Conservation (phyloP, 2,113 vertebrate species). For the Dicentrarchus labrax region DNA sequence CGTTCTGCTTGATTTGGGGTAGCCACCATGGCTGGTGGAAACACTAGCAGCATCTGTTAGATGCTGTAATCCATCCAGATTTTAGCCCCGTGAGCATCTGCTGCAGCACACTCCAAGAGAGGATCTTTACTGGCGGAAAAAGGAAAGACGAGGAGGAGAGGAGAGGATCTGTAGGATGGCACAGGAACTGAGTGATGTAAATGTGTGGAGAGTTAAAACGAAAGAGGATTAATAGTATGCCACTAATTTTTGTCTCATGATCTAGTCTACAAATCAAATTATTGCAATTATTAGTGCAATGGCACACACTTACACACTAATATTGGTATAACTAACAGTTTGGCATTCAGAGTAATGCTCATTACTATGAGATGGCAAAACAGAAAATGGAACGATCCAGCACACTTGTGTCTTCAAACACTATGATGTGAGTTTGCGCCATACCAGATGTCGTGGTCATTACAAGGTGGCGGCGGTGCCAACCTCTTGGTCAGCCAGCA, state of each 20-base stretch:
- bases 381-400: slow-evolving; percentile 9
- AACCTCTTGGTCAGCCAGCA: slow-evolving; percentile 67
- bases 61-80: slow-evolving; percentile 77
- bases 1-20: slow-evolving; percentile 46
- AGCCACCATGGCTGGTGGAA: slow-evolving; percentile 46
- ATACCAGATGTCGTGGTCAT: slow-evolving; percentile 74
- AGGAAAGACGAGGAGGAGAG: not conserved
- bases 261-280: not conserved
- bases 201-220: not conserved
- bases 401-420: slow-evolving; percentile 47
- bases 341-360: slow-evolving; percentile 12
- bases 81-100: slow-evolving; percentile 73
- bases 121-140: slow-evolving; percentile 31
- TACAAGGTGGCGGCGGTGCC: slow-evolving; percentile 60
- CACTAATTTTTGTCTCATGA: not conserved
- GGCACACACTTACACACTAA: not conserved
- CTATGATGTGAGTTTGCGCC: slow-evolving; percentile 29
- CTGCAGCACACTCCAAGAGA: slow-evolving; percentile 54
- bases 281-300: not conserved
- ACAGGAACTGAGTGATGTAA: not conserved
- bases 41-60: slow-evolving; percentile 77
- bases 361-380: slow-evolving; percentile 12
- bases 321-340: slow-evolving; percentile 17
- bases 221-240: not conserved
- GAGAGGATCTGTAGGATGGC: slow-evolving; percentile 8